Evolutionary conservation across 2,113 vertebrate species (phyloP), one percentile per base, ranked within the genome.

Genomic region (Microtus pennsylvanicus): DNA sequence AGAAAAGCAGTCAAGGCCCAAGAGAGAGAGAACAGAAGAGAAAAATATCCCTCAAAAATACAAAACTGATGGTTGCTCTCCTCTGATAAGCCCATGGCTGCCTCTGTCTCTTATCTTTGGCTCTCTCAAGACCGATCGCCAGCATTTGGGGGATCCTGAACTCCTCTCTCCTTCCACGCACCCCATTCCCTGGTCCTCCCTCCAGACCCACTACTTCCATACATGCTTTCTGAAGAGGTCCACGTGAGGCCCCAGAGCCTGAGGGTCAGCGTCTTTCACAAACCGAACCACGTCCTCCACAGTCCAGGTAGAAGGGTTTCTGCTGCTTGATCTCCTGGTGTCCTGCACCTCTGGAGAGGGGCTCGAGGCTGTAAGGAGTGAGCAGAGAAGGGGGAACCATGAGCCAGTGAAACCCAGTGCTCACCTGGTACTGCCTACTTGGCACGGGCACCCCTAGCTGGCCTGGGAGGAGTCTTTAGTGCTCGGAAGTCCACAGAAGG

Each of bases 181-280:
- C 2, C 52, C 28, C 1, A 1, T 63, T 47, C 52, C 1, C 6
- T 0, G 0, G 1, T 38, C 30, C 22, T 26, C 72, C 5, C 5
- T 28, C 58, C 38, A 21, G 74, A 28, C 83, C 95, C 45, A 21
- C 1, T 14, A 50, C 67, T 38, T 70, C 98, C 99, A 93, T 99
- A 99, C 99, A 0, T 99, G 99, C 97, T 99, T 99, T 97, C 99
- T 99, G 99, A 99, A 99, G 97, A 99, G 98, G 33, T 99, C 99
- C 91, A 99, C 99, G 0, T 99, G 99, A 19, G 99, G 99, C 67
- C 99, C 99, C 97, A 99, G 98, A n/a, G 99, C 99, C 5, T 99
- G 99, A 12, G 99, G 99, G 96, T 99, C 99, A 16, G 99, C 99
- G 2, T 99, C 99, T 96, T 99, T 99, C 98, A 99, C 99, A 94